Conservation (phyloP, 2,113 vertebrate species). For the Pangasianodon gigas region DNA sequence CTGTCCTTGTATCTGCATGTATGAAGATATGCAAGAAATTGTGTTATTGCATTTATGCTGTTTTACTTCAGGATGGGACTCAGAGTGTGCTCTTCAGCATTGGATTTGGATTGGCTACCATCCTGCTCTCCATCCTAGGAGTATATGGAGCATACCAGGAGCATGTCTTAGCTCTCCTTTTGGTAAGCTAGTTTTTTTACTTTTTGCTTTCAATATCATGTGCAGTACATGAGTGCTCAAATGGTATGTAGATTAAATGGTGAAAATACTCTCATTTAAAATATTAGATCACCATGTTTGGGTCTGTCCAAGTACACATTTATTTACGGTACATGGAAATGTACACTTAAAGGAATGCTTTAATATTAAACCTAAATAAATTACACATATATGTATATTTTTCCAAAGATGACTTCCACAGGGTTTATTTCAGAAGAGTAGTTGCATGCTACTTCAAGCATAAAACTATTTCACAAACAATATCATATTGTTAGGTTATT, state of each 20-base stretch:
- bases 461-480: too few species aligned
- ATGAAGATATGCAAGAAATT: background rate
- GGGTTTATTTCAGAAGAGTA: too few species aligned
- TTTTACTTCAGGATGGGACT: slow-evolving; percentile 7
- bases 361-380: background rate
- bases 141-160: slow-evolving; percentile 41
- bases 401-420: too few species aligned
- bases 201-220: background rate
- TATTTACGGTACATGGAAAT: background rate
- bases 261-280: background rate
- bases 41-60: background rate
- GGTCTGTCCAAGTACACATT: background rate
- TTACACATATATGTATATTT: too few species aligned
- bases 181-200: background rate
- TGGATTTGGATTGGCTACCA: slow-evolving; percentile 36
- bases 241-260: background rate
- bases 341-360: background rate
- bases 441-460: too few species aligned
- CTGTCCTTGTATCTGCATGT: too few species aligned
- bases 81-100: slow-evolving; percentile 29
- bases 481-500: too few species aligned
- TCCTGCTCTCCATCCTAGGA: slow-evolving; percentile 40
- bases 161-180: slow-evolving; percentile 28
- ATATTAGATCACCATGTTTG: background rate
- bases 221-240: background rate